These are phyloP conservation scores for Probaryconus sp. DNA, from an alignment of 1,140 invertebrate species.

Conservation along the genomic window DNA sequence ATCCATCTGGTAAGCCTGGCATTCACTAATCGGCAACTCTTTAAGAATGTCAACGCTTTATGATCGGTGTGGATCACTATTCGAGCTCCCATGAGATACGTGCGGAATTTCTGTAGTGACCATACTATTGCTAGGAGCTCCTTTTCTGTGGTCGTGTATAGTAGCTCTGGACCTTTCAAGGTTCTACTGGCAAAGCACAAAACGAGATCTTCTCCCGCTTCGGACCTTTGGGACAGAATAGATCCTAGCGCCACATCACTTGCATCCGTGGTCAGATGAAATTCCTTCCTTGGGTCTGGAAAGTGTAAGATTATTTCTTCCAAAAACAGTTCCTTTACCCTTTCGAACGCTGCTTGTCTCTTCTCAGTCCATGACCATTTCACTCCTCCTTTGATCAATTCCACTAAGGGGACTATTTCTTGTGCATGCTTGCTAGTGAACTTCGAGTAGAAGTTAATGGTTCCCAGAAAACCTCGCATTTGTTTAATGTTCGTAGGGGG, in stretches of 20 bases:
- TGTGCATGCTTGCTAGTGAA: neutral
- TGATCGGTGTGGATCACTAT: constrained; percentile 14
- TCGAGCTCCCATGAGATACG: constrained; percentile 8
- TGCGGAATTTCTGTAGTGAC: constrained; percentile 9
- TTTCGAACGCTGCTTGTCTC: too few relatives aligned
- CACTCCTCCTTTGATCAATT: neutral
- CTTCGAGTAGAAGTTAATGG: neutral
- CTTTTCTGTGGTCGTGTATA: neutral
- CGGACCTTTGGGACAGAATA: too few relatives aligned
- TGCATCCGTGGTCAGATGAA: too few relatives aligned
- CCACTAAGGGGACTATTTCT: neutral
- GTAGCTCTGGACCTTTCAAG: neutral
- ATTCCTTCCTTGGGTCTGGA: too few relatives aligned
- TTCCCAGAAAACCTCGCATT: neutral
- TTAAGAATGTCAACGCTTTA: constrained; percentile 15
- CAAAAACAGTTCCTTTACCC: too few relatives aligned
- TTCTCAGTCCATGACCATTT: neutral
- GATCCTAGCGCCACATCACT: too few relatives aligned
- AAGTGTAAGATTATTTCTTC: too few relatives aligned
- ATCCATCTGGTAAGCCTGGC: too few relatives aligned
- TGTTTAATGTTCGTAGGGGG: neutral
- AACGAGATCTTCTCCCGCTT: neutral
- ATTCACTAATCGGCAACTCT: neutral
- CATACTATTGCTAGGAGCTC: neutral
- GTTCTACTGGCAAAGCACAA: neutral